Base-by-base conservation (phyloP, 2,888 invertebrate species). In the Andrena praecox region DNA sequence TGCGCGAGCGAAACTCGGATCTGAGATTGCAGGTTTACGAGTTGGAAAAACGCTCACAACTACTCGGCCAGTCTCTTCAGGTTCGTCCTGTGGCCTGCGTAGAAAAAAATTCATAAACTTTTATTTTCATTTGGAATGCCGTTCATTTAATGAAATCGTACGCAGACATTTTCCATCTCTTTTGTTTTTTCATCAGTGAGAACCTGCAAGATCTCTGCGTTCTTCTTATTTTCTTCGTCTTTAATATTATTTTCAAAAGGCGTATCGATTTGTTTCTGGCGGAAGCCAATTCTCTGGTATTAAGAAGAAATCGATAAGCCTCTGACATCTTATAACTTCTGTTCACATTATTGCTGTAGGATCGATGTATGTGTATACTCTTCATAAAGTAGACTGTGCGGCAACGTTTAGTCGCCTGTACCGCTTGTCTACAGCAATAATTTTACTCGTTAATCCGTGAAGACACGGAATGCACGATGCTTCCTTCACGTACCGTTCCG, bases 11-110 rank as follows among this genome's bases (percentile, higher is more conserved):
- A 93, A 94, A 93, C 93, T 92, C 93, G 91, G 93, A 93, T 91
- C 93, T 94, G 91, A 93, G 93, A 93, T 92, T 93, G 92, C 93
- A 94, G 92, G 93, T 94, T 92, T 94, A 93, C 92, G 93, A 94
- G 91, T 93, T 94, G 94, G 94, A 94, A 93, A 94, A 93, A 91
- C 94, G 94, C 91, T 93, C 94, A 87, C 94, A 93, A 92, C 93
- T 93, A 90, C 93, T 93, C 90, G 93, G 93, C 93, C 93, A 93
- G 89, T 93, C 93, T 89, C 90, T 94, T 89, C 93, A 94, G 94
- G 94, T 94, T 94, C 93, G 94, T 94, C 92, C 91, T 93, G 93
- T 92, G 93, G 92, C 92, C 92, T 93, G 91, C 87, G 90, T 93
- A 92, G 91, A 91, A 89, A 87, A 63, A 85, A 77, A 90, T 81